Evolutionary conservation across 2,113 vertebrate genomes (phyloP), one percentile per base, ranked within the genome.

Genomic region (Spilogale gracilis): DNA sequence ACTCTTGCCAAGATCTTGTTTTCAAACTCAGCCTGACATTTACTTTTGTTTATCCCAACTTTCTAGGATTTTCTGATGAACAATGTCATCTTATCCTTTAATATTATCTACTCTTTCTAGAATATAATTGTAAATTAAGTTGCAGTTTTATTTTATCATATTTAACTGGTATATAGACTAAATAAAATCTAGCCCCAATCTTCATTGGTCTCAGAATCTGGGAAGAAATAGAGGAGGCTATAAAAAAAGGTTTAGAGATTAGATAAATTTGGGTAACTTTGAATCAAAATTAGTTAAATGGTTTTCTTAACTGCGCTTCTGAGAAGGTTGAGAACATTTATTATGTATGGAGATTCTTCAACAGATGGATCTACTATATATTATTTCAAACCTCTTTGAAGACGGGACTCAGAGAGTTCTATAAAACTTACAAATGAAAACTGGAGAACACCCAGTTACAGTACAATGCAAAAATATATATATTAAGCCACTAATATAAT

Each of bases 301-400:
- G 38, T 9, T 82, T 73, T 73, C 52, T 61, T 83, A 60, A 92
- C 20, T 60, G 27, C 2, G 12, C 52, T 83, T 73, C 54, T 27
- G 14, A 43, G 65, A 54, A 54, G 48, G 52, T 10, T 69, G 48
- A 73, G 52, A 61, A 73, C 5, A 20, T 60, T 76, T 89, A 58
- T 50, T 73, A 71, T 83, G 54, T 32, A 38, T 50, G 27, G 38
- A 13, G 13, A 50, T 83, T 83, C 65, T 73, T 61, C 65, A 50
- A 83, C 38, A 73, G 43, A 50, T 48, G 43, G 7, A 73, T 50
- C 67, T 73, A 60, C 43, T 61, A 6, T 27, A 61, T 71, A 27
- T 92, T 25, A 92, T 92, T 82, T 84, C 30, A 73, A 73, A 83
- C 30, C 30, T 73, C 38, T 50, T 92, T 92, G 56, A 84, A 74